phyloP scores from a whole-genome alignment of 2,888 invertebrate genomes.

The Oscheius onirici region DNA sequence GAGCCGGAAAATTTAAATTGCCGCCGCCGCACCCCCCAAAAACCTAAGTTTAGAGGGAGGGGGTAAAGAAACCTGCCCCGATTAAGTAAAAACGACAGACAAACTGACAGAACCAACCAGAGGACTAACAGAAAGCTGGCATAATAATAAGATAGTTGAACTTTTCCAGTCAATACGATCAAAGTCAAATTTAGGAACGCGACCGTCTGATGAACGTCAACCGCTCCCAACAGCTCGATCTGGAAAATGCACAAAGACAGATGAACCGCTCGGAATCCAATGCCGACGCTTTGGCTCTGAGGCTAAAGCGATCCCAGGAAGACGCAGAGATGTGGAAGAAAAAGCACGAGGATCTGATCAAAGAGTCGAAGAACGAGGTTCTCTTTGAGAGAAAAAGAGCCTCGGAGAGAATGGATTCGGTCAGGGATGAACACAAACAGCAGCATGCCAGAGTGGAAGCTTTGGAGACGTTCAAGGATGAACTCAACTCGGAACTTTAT shows the following conservation, averaged over 20 bases:
- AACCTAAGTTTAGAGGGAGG: no score
- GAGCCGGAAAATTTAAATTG: no score
- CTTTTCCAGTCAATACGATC: not conserved
- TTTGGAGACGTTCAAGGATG: conserved; percentile 53
- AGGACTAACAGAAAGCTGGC: no score
- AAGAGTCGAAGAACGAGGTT: conserved; percentile 60
- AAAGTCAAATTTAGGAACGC: conserved; percentile 45
- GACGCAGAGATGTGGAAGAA: conserved; percentile 62
- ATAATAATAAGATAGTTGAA: no score
- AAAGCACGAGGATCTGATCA: conserved; percentile 56
- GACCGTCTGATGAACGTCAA: conserved; percentile 54
- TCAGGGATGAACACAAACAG: conserved; percentile 55
- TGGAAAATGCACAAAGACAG: conserved; percentile 49
- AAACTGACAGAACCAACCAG: no score
- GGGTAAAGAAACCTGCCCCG: no score
- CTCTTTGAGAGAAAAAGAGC: conserved; percentile 60
- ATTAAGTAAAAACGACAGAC: not conserved
- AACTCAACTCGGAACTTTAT: conserved; percentile 53
- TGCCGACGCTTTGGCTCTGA: conserved; percentile 50
- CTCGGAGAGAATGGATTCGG: conserved; percentile 55
- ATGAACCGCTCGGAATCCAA: conserved; percentile 36
- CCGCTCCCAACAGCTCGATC: conserved; percentile 44
- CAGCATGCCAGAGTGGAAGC: conserved; percentile 47
- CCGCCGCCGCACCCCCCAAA: no score
- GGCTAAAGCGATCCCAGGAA: conserved; percentile 48